Conservation (phyloP, 64 coral and sea anemone species). For the Stichodactyla helianthus region DNA sequence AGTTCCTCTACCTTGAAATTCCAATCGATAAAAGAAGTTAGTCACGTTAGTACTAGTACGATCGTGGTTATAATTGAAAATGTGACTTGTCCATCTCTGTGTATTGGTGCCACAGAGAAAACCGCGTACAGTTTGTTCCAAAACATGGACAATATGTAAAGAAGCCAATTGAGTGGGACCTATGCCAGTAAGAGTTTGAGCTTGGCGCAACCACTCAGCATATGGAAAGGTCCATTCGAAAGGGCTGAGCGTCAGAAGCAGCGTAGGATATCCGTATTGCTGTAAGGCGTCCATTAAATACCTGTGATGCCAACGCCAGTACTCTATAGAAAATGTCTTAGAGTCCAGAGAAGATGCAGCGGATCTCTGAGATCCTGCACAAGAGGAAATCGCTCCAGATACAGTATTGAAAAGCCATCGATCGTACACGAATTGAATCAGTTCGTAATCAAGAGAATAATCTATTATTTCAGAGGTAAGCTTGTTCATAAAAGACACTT, state of each 20-base stretch:
- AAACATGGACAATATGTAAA: constrained; percentile 28
- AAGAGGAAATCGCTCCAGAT: no score
- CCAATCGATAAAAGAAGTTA: constrained; percentile 35
- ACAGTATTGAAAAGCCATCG: constrained; percentile 54
- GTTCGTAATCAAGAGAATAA: constrained; percentile 29
- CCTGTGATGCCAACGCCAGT: constrained; percentile 48
- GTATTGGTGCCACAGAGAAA: constrained; percentile 38
- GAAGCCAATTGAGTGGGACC: not conserved
- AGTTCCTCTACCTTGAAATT: constrained; percentile 62
- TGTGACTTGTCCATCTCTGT: constrained; percentile 32
- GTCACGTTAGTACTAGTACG: not conserved
- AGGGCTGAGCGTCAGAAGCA: not conserved
- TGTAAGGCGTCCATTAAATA: not conserved
- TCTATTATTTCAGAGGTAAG: constrained; percentile 20
- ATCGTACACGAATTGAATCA: constrained; percentile 50
- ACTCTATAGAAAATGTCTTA: no score
- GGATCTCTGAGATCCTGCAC: no score
- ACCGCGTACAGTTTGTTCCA: constrained; percentile 41
- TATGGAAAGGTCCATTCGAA: constrained; percentile 23
- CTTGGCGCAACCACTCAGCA: not conserved
- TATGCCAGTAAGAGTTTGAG: not conserved
- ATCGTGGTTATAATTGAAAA: not conserved
- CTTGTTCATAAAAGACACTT: constrained; percentile 32
- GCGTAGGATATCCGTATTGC: constrained; percentile 4
- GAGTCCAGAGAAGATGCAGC: no score